Percentiles rank a stretch among this genome's conserved stretches.
Conservation (phyloP, 53 echinoderm and acorn worm species). For the Stichopus horrens region DNA sequence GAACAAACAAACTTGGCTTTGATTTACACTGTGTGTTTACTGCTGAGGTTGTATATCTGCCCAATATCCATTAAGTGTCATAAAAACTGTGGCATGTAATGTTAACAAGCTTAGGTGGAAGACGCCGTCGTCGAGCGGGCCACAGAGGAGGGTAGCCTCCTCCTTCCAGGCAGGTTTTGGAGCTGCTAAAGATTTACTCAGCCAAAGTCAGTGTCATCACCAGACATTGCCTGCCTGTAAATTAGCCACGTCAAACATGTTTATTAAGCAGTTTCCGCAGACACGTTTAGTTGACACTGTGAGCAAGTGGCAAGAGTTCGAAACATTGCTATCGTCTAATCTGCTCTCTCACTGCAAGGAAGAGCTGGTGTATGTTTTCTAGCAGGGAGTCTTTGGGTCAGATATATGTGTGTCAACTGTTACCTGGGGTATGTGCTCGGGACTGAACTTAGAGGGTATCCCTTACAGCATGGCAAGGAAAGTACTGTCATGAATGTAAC, state of each 20-base stretch:
- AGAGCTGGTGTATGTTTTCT: too few species aligned
- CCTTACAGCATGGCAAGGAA: too few species aligned
- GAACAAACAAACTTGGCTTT: conserved; percentile 38
- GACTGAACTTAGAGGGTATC: too few species aligned
- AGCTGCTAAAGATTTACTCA: conserved; percentile 20
- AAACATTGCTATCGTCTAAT: too few species aligned
- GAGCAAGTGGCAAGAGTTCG: too few species aligned
- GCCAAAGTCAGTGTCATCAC: conserved; percentile 26
- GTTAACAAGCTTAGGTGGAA: conserved; percentile 6
- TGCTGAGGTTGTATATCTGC: conserved; percentile 45
- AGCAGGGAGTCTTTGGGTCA: too few species aligned
- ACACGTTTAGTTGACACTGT: not conserved
- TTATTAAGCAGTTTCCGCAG: conserved; percentile 41
- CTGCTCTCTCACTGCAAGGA: too few species aligned
- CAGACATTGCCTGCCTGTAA: conserved; percentile 32
- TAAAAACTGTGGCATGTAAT: conserved; percentile 11
- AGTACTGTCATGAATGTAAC: too few species aligned
- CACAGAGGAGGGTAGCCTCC: not conserved
- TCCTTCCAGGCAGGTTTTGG: not conserved
- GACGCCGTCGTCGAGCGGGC: too few species aligned
- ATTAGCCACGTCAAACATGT: conserved; percentile 44
- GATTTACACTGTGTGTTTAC: conserved; percentile 51
- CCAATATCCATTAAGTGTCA: conserved; percentile 46
- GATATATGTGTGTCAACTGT: too few species aligned
- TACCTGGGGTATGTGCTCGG: too few species aligned